phyloP scores from a whole-genome alignment of 2,888 invertebrate genomes.

The Mechanitis mazaeus region DNA sequence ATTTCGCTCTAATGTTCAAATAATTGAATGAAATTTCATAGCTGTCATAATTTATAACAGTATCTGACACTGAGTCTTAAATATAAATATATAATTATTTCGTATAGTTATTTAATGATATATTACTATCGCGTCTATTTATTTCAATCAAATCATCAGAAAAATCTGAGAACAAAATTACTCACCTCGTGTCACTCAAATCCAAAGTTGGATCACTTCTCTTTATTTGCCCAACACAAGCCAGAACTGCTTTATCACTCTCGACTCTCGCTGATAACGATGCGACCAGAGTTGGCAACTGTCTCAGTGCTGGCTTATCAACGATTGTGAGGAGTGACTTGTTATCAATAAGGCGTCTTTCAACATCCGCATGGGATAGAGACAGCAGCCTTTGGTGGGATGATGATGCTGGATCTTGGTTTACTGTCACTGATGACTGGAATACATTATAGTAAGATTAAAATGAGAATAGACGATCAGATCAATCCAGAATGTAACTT shows the following conservation, averaged over 20 bases:
- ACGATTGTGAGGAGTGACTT: conserved; percentile 90
- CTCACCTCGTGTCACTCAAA: conserved; percentile 78
- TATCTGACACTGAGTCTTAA: neutral
- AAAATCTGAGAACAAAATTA: neutral
- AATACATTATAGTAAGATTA: conserved; percentile 5
- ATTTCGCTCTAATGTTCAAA: neutral
- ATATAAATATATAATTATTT: neutral
- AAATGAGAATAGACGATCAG: conserved; percentile 26
- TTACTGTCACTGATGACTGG: conserved; percentile 73
- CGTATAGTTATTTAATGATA: neutral
- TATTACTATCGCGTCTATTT: too few species aligned
- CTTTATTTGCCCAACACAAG: conserved; percentile 82
- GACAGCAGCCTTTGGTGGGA: conserved; percentile 93
- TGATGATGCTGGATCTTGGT: conserved; percentile 87
- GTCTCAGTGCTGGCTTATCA: conserved; percentile 87
- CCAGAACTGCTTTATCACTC: conserved; percentile 92
- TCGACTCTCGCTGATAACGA: conserved; percentile 88
- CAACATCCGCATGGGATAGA: conserved; percentile 89
- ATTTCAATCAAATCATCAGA: too few species aligned
- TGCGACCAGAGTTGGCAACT: conserved; percentile 81
- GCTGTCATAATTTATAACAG: neutral
- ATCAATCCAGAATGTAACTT: neutral
- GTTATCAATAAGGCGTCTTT: conserved; percentile 93
- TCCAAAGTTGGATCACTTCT: conserved; percentile 78
- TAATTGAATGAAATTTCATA: conserved; percentile 3